Evolutionary conservation across 23 tunicate genomes (phyloP).

Genomic region (Phallusia fumigata): DNA sequence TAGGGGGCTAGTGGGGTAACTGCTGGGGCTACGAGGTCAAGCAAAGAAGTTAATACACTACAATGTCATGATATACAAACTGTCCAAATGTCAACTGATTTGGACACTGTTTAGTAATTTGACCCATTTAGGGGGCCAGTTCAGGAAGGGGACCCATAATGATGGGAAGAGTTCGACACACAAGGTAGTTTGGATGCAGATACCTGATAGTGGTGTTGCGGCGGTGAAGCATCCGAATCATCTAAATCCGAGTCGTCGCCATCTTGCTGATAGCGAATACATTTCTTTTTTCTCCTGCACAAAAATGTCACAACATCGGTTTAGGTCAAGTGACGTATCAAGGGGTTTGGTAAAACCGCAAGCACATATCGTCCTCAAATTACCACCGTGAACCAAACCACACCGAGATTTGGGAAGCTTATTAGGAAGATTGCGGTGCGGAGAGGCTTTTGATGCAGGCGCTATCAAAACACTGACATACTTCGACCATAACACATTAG

Average conservation of each 20-base stretch:
- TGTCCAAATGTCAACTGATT: no score
- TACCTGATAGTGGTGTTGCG: background rate
- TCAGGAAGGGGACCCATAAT: no score
- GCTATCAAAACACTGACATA: background rate
- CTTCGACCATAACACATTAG: background rate
- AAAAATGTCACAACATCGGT: background rate
- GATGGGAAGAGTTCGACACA: no score
- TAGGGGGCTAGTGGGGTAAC: no score
- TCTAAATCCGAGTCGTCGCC: slow-evolving; percentile 76
- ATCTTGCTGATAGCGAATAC: slow-evolving; percentile 87
- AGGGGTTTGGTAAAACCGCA: background rate
- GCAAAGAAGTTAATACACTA: no score
- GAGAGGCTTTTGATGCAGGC: background rate
- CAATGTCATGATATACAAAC: no score
- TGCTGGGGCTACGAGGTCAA: no score
- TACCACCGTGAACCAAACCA: background rate
- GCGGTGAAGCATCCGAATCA: slow-evolving; percentile 15
- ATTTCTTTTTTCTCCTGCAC: slow-evolving; percentile 94
- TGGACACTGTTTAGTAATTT: no score
- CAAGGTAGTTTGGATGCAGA: no score
- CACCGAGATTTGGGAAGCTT: background rate
- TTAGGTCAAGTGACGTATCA: background rate
- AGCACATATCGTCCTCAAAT: background rate
- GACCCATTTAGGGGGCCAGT: no score
- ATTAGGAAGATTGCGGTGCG: background rate